phyloP scores from a whole-genome alignment of 1,140 invertebrate genomes.

The Littorina saxatilis region DNA sequence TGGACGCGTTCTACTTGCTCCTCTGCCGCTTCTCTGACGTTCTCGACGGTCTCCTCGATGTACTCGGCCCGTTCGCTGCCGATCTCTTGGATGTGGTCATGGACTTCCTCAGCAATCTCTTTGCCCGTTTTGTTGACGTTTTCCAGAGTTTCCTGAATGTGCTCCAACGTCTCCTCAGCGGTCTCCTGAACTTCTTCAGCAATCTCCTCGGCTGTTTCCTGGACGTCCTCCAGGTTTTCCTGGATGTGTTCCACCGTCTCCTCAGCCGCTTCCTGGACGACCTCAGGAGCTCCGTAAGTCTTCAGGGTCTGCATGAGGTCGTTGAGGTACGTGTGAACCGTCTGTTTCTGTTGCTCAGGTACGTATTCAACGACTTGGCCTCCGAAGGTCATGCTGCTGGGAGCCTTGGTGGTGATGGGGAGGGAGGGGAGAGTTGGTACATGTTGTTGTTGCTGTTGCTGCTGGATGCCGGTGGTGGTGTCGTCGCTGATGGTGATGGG shows the following conservation, averaged over 20 bases:
- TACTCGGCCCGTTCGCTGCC: too few species aligned
- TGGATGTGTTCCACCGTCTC: background rate
- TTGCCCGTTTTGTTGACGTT: background rate
- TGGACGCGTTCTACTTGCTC: too few species aligned
- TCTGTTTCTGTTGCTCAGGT: slow-evolving; percentile 9
- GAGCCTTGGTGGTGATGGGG: too few species aligned
- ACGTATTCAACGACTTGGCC: too few species aligned
- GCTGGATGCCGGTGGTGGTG: too few species aligned
- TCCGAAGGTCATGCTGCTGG: too few species aligned
- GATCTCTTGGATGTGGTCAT: slow-evolving; percentile 10
- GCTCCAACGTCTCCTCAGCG: background rate
- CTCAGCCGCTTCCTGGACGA: background rate
- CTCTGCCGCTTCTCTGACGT: too few species aligned
- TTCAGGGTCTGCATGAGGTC: background rate
- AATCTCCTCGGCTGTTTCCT: background rate
- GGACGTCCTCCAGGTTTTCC: background rate
- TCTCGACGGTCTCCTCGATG: too few species aligned
- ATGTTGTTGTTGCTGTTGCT: too few species aligned
- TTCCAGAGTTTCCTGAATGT: background rate
- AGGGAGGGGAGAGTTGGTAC: too few species aligned
- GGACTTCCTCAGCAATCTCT: background rate
- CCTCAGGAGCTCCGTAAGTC: background rate
- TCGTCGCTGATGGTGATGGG: too few species aligned
- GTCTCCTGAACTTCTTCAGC: background rate
- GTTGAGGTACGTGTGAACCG: background rate